Percentiles rank a stretch among this genome's conserved stretches.
phyloP scores from a whole-genome alignment of 1,140 invertebrate species.

The Trachymyrmex septentrionalis region DNA sequence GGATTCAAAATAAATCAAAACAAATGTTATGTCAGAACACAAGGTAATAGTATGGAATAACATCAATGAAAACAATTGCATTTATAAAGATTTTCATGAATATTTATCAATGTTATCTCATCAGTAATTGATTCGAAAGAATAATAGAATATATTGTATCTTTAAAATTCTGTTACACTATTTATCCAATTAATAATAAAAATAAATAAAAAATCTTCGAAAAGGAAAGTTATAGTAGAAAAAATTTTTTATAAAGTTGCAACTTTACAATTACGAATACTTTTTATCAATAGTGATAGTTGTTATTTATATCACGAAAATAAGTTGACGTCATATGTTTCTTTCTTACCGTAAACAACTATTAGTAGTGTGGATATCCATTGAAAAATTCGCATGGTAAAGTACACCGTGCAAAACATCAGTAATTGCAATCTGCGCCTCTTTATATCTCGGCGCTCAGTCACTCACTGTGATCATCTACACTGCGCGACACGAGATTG shows the following conservation, averaged over 20 bases:
- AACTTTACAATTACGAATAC: not conserved
- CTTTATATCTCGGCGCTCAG: slow-evolving; percentile 13
- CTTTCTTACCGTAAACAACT: slow-evolving; percentile 61
- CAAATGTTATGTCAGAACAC: not conserved
- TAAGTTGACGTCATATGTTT: not conserved
- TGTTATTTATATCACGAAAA: slow-evolving; percentile 15
- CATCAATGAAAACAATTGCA: not conserved
- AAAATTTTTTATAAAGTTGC: not conserved
- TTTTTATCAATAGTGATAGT: not conserved
- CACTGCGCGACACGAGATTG: slow-evolving; percentile 21
- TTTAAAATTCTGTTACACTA: not conserved
- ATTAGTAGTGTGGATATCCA: slow-evolving; percentile 26
- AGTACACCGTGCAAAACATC: too few species aligned
- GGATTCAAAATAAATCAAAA: not conserved
- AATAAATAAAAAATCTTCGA: not conserved
- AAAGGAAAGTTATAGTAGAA: not conserved
- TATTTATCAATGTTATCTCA: not conserved
- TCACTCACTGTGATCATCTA: slow-evolving; percentile 11
- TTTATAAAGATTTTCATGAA: not conserved
- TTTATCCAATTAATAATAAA: not conserved
- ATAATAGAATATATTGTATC: not conserved
- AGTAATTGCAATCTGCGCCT: not conserved
- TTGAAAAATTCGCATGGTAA: slow-evolving; percentile 56
- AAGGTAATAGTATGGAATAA: not conserved
- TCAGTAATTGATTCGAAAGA: not conserved